Evolutionary conservation across 2,888 invertebrate genomes (phyloP).

Genomic region (Merodon equestris): DNA sequence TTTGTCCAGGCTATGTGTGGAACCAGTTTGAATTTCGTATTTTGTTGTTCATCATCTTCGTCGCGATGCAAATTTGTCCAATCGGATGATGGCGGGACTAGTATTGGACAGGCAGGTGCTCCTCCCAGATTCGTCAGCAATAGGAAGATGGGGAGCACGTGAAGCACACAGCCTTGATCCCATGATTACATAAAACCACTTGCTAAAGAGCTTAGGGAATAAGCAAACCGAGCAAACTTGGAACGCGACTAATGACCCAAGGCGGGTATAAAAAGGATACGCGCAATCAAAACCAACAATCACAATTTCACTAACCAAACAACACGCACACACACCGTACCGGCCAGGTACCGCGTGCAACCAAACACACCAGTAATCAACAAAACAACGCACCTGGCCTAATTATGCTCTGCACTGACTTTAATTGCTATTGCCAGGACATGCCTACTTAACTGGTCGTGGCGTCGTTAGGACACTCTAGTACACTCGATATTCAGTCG

Average conservation of each 20-base stretch:
- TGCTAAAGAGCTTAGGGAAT: too few relatives aligned
- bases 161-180: too few relatives aligned
- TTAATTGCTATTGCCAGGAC: conserved; percentile 53
- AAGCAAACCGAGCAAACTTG: conserved; percentile 38
- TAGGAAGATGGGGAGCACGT: too few relatives aligned
- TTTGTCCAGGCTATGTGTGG: too few relatives aligned
- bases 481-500: conserved; percentile 9
- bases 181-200: too few relatives aligned
- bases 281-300: conserved; percentile 58
- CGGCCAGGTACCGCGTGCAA: neutral
- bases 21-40: too few relatives aligned
- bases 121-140: conserved; percentile 10
- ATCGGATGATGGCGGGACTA: too few relatives aligned
- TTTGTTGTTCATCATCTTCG: conserved; percentile 5
- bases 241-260: conserved; percentile 56
- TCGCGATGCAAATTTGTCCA: conserved; percentile 2
- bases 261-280: conserved; percentile 48
- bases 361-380: conserved; percentile 3
- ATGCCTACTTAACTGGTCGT: conserved; percentile 41
- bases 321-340: conserved; percentile 19
- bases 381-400: conserved; percentile 49
- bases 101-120: conserved; percentile 11
- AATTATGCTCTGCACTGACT: conserved; percentile 56
- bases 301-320: conserved; percentile 48
- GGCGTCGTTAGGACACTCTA: conserved; percentile 50